Evolutionary conservation across 2,113 vertebrate genomes (phyloP), one percentile per base, ranked within the genome.

Genomic region (Neodontobutis hainanensis): DNA sequence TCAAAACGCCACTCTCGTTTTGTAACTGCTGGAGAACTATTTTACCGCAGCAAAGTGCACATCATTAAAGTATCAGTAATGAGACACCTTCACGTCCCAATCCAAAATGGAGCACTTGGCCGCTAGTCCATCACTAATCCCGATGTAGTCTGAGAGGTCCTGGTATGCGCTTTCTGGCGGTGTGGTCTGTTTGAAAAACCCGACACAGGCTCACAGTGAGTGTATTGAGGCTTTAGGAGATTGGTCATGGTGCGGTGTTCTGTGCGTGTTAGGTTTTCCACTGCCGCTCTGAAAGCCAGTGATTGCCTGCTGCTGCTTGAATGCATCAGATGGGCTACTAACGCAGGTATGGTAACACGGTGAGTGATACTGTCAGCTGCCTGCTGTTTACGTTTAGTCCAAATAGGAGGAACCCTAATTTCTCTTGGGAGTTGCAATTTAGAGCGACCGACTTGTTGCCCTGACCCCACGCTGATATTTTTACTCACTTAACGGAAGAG

Each of bases 381-480:
- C 81, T 85, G 82, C 80, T 76, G 80, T 85, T 86, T 84, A 78
- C 65, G 70, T 82, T 80, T 81, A 80, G 80, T 70, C 82, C 82
- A 81, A 88, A 67, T 74, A 83, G 81, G 75, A 63, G 47, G 73
- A 76, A 59, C 70, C 58, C 73, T 82, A 74, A 87, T 85, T 87
- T 85, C 85, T 87, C 83, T 55, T 8, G 75, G 80, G 84, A 87
- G 59, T 67, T 70, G 10, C 73, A 83, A 87, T 87, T 87, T 85
- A 75, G 69, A 74, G 74, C 10, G 56, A 51, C 74, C 61, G 70
- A 89, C 85, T 81, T 80, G 78, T 82, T 85, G 77, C 71, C 47
- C 48, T 76, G 78, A 85, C 81, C 82, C 60, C 67, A 52, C 11
- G 46, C 83, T 85, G 72, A 70, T 81, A 82, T 83, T 83, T 81